Evolutionary conservation across 1,140 invertebrate genomes (phyloP).

Genomic region (Brachionus plicatilis): DNA sequence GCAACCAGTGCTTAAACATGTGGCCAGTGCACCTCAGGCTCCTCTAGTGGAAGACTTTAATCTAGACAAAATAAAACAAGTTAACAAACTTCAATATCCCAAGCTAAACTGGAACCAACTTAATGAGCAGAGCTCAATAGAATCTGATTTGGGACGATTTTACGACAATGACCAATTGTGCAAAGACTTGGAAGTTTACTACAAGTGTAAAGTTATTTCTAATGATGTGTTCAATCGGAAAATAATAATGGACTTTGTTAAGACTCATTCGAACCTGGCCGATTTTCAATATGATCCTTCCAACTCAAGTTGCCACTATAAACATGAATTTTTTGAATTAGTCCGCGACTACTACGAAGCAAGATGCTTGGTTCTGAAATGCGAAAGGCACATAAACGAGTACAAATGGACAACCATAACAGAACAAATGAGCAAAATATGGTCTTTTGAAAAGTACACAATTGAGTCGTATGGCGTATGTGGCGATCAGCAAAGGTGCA

Average conservation of each 20-base stretch:
- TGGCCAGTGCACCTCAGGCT: background rate
- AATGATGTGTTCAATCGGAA: background rate
- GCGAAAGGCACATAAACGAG: slow-evolving; percentile 31
- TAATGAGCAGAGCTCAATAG: background rate
- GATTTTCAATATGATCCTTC: slow-evolving; percentile 30
- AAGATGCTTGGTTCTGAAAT: background rate
- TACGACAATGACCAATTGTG: slow-evolving; percentile 26
- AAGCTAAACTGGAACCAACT: slow-evolving; percentile 19
- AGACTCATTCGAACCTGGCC: background rate
- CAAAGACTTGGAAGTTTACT: slow-evolving; percentile 32
- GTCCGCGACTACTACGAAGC: slow-evolving; percentile 18
- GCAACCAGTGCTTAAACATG: background rate
- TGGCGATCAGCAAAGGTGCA: slow-evolving; percentile 24
- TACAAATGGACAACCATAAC: slow-evolving; percentile 25
- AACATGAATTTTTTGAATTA: slow-evolving; percentile 21
- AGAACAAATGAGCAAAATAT: slow-evolving; percentile 32
- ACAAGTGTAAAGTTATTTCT: slow-evolving; percentile 14
- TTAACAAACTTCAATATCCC: slow-evolving; percentile 36
- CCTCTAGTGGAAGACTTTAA: slow-evolving; percentile 20
- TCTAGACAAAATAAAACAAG: slow-evolving; percentile 1
- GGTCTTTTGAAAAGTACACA: slow-evolving; percentile 38
- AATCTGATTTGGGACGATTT: background rate
- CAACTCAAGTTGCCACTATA: background rate
- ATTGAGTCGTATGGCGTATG: slow-evolving; percentile 26
- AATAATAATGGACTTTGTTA: background rate